Conservation (phyloP, 2,797 vertebrate species). For the Helicolenus hilgendorfi region DNA sequence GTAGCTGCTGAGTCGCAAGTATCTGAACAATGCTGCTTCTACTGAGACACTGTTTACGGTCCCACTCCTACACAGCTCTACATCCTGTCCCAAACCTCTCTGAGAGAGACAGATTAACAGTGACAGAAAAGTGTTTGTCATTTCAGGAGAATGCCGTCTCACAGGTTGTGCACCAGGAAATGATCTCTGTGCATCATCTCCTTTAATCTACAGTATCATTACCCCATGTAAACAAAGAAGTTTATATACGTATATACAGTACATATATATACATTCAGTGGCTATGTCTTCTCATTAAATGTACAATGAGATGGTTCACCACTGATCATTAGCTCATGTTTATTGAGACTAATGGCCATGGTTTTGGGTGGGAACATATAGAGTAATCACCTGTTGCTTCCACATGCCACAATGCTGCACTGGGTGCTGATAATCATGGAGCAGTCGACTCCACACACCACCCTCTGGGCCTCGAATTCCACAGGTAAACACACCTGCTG, state of each 20-base stretch:
- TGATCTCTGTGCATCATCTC: neutral
- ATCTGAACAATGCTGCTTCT: conserved; percentile 26
- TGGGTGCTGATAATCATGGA: conserved; percentile 96
- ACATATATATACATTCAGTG: neutral
- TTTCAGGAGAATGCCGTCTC: conserved; percentile 67
- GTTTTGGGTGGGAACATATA: neutral
- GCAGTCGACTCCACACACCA: conserved; percentile 96
- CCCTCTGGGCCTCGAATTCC: conserved; percentile 93
- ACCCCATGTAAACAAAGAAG: neutral
- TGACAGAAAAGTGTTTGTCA: conserved; percentile 47
- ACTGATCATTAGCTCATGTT: neutral
- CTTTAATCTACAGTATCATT: conserved; percentile 6
- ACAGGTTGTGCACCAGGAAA: conserved; percentile 53
- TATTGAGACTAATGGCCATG: conserved; percentile 1
- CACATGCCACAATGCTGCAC: conserved; percentile 93
- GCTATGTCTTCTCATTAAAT: neutral
- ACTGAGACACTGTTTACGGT: neutral
- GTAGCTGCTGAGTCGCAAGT: conserved; percentile 15
- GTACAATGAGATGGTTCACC: neutral
- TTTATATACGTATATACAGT: neutral
- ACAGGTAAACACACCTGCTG: conserved; percentile 94
- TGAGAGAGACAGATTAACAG: conserved; percentile 14
- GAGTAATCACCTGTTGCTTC: conserved; percentile 95
- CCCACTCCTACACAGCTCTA: neutral
- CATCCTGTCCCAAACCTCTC: conserved; percentile 8